These are phyloP conservation scores for Aporophyla nigra DNA, from an alignment of 2,888 invertebrate species.

Conservation along the genomic window DNA sequence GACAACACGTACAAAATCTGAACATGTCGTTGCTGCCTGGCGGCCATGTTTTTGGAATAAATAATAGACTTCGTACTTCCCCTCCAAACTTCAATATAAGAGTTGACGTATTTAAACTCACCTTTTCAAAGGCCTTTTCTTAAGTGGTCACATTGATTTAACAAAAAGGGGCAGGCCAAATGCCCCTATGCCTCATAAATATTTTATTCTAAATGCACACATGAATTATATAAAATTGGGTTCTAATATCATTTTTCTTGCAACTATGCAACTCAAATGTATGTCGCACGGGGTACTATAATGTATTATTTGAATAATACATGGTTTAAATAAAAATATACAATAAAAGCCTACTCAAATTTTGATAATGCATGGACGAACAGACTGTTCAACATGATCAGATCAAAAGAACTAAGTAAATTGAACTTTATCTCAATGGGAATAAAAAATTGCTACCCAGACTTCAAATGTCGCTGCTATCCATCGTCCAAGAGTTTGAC, in stretches of 20 bases:
- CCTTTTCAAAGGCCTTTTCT: too few relatives aligned
- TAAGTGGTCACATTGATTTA: background rate
- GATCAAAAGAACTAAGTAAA: background rate
- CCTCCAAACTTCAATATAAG: too few relatives aligned
- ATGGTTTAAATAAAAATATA: background rate
- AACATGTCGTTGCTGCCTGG: too few relatives aligned
- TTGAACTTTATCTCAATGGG: background rate
- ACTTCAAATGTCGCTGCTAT: too few relatives aligned
- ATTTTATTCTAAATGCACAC: conserved; percentile 3
- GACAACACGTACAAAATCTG: too few relatives aligned
- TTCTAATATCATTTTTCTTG: background rate
- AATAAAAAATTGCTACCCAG: too few relatives aligned
- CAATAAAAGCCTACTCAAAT: background rate
- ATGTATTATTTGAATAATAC: background rate
- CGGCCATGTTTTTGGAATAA: too few relatives aligned
- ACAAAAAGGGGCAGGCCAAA: background rate
- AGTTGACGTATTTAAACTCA: conserved; percentile 6
- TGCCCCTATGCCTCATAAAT: background rate
- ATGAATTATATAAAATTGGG: conserved; percentile 2
- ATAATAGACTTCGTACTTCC: too few relatives aligned
- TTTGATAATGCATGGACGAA: background rate
- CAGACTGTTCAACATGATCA: background rate
- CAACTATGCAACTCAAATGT: conserved; percentile 4
- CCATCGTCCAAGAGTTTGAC: too few relatives aligned
- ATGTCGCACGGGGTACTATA: background rate